Evolutionary conservation across 2,797 vertebrate genomes (phyloP).

Genomic region (Gymnothorax javanicus): DNA sequence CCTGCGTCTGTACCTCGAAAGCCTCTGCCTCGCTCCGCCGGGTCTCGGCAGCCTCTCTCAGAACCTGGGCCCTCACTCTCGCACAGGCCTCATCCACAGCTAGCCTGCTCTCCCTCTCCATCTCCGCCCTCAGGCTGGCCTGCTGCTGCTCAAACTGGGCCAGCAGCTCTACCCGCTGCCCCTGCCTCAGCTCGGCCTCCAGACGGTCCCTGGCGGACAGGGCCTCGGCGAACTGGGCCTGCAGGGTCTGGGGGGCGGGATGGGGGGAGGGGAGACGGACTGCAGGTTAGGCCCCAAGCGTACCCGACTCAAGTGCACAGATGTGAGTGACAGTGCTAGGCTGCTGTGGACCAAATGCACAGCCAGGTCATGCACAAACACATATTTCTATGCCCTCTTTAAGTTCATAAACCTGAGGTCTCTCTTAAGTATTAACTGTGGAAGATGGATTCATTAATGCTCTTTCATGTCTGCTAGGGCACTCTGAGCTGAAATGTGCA

Average conservation of each 20-base stretch:
- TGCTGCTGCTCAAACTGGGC: constrained; percentile 47
- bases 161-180: constrained; percentile 47
- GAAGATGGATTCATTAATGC: too few species aligned
- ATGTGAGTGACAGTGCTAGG: too few species aligned
- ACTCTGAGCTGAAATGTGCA: too few species aligned
- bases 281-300: neutral
- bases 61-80: constrained; percentile 49
- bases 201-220: constrained; percentile 41
- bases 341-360: too few species aligned
- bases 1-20: constrained; percentile 40
- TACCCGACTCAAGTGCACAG: too few species aligned
- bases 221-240: constrained; percentile 47
- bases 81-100: constrained; percentile 43
- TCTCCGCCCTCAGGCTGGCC: constrained; percentile 34
- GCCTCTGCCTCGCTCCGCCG: constrained; percentile 21
- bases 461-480: too few species aligned
- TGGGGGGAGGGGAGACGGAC: neutral
- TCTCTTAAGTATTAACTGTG: too few species aligned
- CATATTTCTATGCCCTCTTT: too few species aligned
- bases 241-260: constrained; percentile 41
- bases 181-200: constrained; percentile 46
- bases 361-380: too few species aligned
- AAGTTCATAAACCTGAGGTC: too few species aligned
- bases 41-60: constrained; percentile 46
- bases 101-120: constrained; percentile 39